A percentile compares a stretch with the other conserved stretches of the same genome.
phyloP scores from a whole-genome alignment of 2,113 vertebrate species.

The Mobula hypostoma region DNA sequence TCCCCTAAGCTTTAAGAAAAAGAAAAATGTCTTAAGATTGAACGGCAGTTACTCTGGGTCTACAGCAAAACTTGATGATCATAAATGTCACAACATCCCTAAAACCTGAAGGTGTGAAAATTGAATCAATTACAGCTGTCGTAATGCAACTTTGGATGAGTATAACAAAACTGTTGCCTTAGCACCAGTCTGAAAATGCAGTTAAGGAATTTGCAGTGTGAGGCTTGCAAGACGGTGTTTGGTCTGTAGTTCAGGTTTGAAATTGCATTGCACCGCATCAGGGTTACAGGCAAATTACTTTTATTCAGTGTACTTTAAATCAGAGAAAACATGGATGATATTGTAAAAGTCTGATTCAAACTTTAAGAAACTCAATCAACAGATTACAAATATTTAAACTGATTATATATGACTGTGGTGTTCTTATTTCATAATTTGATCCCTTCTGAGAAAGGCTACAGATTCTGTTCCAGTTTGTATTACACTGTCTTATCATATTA shows the following conservation, averaged over 20 bases:
- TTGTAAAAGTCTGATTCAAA: neutral
- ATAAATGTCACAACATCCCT: neutral
- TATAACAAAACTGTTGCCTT: neutral
- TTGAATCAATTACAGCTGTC: neutral
- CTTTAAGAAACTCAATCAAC: neutral
- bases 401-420: neutral
- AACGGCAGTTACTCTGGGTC: neutral
- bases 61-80: neutral
- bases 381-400: neutral
- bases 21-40: neutral
- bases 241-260: conserved; percentile 9
- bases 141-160: neutral
- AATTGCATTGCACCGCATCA: neutral
- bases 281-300: neutral
- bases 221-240: neutral
- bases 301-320: neutral
- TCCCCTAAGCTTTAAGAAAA: neutral
- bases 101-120: neutral
- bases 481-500: neutral
- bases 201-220: neutral
- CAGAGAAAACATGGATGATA: neutral
- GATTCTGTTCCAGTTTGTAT: neutral
- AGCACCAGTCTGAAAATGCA: neutral
- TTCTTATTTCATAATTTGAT: neutral
- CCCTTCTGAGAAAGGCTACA: neutral